Evolutionary conservation across 37 sponge, comb jelly and placozoan genomes (phyloP), one percentile per base, ranked within the genome.

Genomic region (Spongilla lacustris): DNA sequence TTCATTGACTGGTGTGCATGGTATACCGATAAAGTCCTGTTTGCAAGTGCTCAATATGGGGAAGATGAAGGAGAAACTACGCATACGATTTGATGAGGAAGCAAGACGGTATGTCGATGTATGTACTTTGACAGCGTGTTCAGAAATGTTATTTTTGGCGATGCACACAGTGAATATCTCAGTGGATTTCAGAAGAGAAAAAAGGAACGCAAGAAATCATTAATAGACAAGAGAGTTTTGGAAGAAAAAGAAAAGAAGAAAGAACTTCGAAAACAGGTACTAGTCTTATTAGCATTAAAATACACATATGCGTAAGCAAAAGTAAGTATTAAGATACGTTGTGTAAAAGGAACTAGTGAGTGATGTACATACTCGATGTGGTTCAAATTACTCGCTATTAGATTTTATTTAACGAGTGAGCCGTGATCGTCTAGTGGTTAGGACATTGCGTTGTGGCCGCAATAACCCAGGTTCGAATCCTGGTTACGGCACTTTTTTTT

Each of bases 381-480:
- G n/a, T n/a, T n/a, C n/a, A n/a, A n/a, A n/a, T n/a, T n/a, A n/a
- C n/a, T n/a, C n/a, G n/a, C n/a, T n/a, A n/a, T n/a, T n/a, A n/a
- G n/a, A n/a, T 6, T 9, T 41, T 41, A 41, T 41, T 41, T 41
- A 41, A 3, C n/a, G n/a, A 41, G 6, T 6, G 3, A 75, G 94
- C 94, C 90, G 91, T 87, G 91, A 94, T 94, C 91, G 94, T 94
- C 91, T 90, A 94, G 94, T 81, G 94, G 94, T 94, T 90, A 94
- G 94, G 91, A 94, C 94, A 84, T 90, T 94, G 82, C 94, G 94
- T 94, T 94, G 94, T 94, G 94, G 94, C 91, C 94, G 94, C 82
- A 94, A 87, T 91, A 94, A 94, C 94, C 94, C 94, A 94, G 94
- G 94, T 94, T 94, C 94, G 94, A 94, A 94, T 94, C 94, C 94